phyloP scores from a whole-genome alignment of 2,113 vertebrate genomes.

The Pachypanchax playfairii region DNA sequence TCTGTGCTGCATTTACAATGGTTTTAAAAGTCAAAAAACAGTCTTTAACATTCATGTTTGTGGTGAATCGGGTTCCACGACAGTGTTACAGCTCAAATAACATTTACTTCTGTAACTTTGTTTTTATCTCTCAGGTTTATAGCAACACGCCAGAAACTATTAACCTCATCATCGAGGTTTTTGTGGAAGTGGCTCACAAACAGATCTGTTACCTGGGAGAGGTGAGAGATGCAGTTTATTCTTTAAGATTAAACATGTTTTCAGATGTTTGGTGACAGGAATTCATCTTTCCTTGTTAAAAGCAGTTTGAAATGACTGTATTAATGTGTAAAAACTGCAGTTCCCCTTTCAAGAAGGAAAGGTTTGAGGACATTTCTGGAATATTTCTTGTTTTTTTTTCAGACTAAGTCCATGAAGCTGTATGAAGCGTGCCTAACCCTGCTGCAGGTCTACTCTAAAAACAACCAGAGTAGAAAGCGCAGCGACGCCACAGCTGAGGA shows the following conservation, averaged over 20 bases:
- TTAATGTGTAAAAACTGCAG: neutral
- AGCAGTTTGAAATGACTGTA: too few species aligned
- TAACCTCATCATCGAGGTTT: slow-evolving; percentile 99
- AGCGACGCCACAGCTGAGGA: slow-evolving; percentile 92
- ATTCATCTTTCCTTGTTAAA: too few species aligned
- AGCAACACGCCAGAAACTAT: slow-evolving; percentile 97
- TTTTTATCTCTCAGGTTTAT: slow-evolving; percentile 81
- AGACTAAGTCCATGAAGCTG: slow-evolving; percentile 98
- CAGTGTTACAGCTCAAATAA: too few species aligned
- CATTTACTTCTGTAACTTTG: too few species aligned
- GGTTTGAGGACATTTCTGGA: too few species aligned
- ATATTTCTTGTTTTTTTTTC: slow-evolving; percentile 22
- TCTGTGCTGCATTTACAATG: too few species aligned
- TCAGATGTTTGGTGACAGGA: too few species aligned
- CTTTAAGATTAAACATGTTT: neutral
- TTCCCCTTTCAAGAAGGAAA: neutral
- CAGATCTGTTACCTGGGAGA: slow-evolving; percentile 99
- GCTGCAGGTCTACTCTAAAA: slow-evolving; percentile 97
- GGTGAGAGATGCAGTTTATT: slow-evolving; percentile 74
- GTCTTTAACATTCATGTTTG: too few species aligned
- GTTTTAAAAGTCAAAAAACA: too few species aligned
- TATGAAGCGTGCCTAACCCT: slow-evolving; percentile 97
- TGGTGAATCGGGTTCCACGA: too few species aligned
- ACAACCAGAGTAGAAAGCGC: slow-evolving; percentile 91
- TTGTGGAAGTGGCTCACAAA: slow-evolving; percentile 99